Evolutionary conservation across 2,797 vertebrate genomes (phyloP).

Genomic region (Cyprinodon diabolis): DNA sequence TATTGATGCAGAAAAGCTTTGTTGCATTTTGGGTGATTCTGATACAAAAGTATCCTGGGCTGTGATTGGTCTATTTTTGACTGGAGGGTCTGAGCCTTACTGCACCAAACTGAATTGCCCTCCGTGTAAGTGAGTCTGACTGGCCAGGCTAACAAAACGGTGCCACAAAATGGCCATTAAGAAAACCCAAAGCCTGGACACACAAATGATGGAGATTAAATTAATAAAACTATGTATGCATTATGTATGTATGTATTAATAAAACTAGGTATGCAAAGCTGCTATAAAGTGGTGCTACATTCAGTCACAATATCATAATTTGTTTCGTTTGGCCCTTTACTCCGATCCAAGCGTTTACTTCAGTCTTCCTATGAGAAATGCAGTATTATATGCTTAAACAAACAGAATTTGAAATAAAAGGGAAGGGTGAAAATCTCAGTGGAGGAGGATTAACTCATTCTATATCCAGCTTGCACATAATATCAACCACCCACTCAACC

Average conservation of each 20-base stretch:
- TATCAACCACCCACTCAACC: conserved; percentile 29
- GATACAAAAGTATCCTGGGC: too few relatives aligned
- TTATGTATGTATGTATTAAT: too few relatives aligned
- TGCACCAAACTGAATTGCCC: too few relatives aligned
- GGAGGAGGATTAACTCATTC: conserved; percentile 44
- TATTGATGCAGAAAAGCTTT: too few relatives aligned
- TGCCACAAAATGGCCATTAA: not conserved
- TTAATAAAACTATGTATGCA: not conserved
- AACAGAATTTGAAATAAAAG: conserved; percentile 39
- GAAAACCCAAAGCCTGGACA: not conserved
- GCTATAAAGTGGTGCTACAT: not conserved
- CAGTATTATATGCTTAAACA: not conserved
- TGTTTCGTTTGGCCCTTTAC: not conserved
- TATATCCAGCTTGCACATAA: conserved; percentile 59
- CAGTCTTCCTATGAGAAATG: not conserved
- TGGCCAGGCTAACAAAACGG: not conserved
- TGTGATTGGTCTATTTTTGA: too few relatives aligned
- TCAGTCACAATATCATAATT: not conserved
- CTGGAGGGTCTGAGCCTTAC: too few relatives aligned
- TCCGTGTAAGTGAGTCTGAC: too few relatives aligned
- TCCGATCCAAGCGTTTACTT: not conserved
- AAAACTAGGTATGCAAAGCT: not conserved
- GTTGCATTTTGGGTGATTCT: too few relatives aligned
- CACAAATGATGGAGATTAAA: not conserved
- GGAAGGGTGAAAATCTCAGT: conserved; percentile 37